Conservation (phyloP, 2,888 invertebrate genomes). For the Drosophila bunnanda region DNA sequence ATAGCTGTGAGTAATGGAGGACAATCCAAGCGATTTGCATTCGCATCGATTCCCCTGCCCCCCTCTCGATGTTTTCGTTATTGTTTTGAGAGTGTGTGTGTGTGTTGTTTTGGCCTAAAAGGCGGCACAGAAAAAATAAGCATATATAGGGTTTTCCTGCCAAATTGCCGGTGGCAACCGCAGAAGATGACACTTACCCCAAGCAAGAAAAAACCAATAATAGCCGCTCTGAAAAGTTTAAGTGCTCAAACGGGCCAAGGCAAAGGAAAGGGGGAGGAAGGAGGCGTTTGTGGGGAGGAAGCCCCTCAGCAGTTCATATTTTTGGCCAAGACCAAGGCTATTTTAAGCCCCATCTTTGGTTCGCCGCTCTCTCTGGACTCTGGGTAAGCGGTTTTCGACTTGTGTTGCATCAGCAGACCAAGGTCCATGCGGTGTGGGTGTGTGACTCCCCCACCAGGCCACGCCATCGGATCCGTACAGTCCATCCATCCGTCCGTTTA, state of each 20-base stretch:
- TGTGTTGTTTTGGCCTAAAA: conserved; percentile 49
- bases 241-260: conserved; percentile 14
- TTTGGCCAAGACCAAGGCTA: conserved; percentile 30
- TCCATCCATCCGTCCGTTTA: conserved; percentile 4
- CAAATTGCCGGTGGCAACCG: conserved; percentile 64
- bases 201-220: conserved; percentile 35
- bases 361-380: background rate
- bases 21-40: conserved; percentile 61
- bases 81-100: conserved; percentile 28
- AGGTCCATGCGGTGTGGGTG: background rate
- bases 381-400: conserved; percentile 34
- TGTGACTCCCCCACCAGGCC: background rate
- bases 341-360: conserved; percentile 23
- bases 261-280: background rate
- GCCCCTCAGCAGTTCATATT: conserved; percentile 29
- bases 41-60: conserved; percentile 24
- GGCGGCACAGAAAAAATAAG: conserved; percentile 56
- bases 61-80: conserved; percentile 25
- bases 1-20: conserved; percentile 53
- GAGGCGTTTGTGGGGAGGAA: conserved; percentile 5
- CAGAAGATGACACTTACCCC: conserved; percentile 48
- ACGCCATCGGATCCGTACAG: background rate
- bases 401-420: conserved; percentile 30
- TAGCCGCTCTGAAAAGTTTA: conserved; percentile 26
- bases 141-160: conserved; percentile 50